Evolutionary conservation across 2,888 invertebrate genomes (phyloP), one percentile per base, ranked within the genome.

Genomic region (Prosopocoilus inquinatus): DNA sequence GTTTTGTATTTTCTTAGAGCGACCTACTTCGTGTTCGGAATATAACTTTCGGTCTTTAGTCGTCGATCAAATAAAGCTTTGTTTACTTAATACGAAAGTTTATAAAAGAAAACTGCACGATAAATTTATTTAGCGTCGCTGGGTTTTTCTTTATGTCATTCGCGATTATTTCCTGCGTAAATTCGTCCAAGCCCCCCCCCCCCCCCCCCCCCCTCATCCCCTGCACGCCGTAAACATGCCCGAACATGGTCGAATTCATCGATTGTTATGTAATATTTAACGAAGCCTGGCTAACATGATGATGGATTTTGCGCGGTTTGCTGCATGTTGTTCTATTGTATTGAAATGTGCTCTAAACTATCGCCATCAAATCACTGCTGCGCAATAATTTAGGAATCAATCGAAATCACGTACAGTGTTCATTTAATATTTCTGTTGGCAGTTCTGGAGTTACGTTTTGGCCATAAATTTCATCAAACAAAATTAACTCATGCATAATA

Each of bases 21-120:
- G 66, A 68, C 67, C 67, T 61, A 64, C 63, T 67, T 70, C 70
- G 69, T 70, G 69, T 60, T 58, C 58, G 54, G 70, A 70, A 70
- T 70, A 62, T 64, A 69, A 69, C 68, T 70, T 70, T 70, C 67
- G 68, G 70, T 66, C 68, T 63, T 64, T 61, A 62, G 60, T 62
- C 61, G 55, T 70, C 66, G 65, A 68, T 66, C 67, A 70, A 70
- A 66, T 64, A 59, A 60, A 56, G 52, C 54, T 59, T 60, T 55
- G 60, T 58, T 62, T 62, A 47, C 57, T 60, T 62, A 57, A 59
- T 57, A 54, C 47, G 13, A 15, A 15, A 28, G 3, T 28, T 28
- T 28, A 28, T 28, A 28, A 45, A 39, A 41, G 13, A 43, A 47
- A 47, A 53, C 47, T 53, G 46, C 41, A 15, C 53, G 38, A 53